A percentile compares a stretch with the other conserved stretches of the same genome.
Conservation (phyloP, 2,888 invertebrate genomes). For the Copidosoma aretas region DNA sequence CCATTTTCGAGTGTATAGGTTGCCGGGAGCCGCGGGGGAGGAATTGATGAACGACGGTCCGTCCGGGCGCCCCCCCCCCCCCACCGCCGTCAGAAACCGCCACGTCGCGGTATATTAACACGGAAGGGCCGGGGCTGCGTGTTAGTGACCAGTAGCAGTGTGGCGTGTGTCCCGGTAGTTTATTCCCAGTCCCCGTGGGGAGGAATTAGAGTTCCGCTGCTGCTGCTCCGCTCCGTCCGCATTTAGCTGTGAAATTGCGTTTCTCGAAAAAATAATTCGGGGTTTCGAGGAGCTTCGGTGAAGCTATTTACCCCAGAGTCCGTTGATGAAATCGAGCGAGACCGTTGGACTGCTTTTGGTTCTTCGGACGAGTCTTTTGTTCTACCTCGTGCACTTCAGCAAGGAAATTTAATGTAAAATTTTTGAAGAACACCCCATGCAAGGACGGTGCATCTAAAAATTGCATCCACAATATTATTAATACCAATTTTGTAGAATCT, state of each 20-base stretch:
- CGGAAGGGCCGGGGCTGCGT: neutral
- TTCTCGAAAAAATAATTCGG: neutral
- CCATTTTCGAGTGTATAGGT: neutral
- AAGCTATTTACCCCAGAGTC: too few species aligned
- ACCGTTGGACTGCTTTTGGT: too few species aligned
- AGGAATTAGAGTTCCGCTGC: conserved; percentile 29
- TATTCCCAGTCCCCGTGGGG: conserved; percentile 9
- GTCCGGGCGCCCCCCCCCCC: conserved; percentile 1
- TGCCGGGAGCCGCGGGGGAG: neutral
- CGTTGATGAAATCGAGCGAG: too few species aligned
- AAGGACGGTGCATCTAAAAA: too few species aligned
- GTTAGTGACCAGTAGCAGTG: neutral
- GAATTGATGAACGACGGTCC: conserved; percentile 29
- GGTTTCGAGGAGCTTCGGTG: too few species aligned
- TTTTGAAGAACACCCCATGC: too few species aligned
- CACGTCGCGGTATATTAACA: neutral
- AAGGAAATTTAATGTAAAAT: too few species aligned
- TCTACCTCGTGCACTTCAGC: too few species aligned
- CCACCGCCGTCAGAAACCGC: neutral
- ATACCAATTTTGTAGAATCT: too few species aligned
- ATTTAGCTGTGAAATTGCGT: conserved; percentile 13
- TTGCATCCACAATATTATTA: too few species aligned
- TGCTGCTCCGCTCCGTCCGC: too few species aligned
- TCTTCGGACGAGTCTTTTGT: too few species aligned
- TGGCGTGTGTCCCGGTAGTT: conserved; percentile 31